Conservation (phyloP, 1,140 invertebrate species). For the Galleria mellonella region DNA sequence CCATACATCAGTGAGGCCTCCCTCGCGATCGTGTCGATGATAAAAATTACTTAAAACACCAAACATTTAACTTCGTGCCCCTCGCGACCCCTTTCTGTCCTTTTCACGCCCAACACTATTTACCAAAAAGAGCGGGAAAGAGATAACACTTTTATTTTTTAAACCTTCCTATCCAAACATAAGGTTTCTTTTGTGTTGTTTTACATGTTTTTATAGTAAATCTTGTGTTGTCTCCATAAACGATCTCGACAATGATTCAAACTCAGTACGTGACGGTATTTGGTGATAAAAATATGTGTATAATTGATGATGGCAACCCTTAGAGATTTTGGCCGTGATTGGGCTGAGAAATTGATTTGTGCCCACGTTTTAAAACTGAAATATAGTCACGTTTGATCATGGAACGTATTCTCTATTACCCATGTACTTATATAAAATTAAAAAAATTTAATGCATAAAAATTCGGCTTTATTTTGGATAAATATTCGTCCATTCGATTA, state of each 20-base stretch:
- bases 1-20: constrained; percentile 63
- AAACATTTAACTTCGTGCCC: constrained; percentile 67
- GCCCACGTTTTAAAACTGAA: background rate
- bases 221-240: constrained; percentile 45
- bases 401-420: no score
- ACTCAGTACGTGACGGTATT: constrained; percentile 47
- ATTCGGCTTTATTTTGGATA: no score
- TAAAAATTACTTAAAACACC: constrained; percentile 74
- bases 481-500: no score
- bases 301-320: constrained; percentile 28
- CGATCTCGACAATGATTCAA: constrained; percentile 47
- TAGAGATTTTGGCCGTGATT: constrained; percentile 25
- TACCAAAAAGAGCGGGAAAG: constrained; percentile 14
- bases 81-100: constrained; percentile 27
- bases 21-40: constrained; percentile 68
- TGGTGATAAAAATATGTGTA: constrained; percentile 36
- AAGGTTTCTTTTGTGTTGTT: constrained; percentile 24
- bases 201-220: constrained; percentile 35
- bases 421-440: no score
- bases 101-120: constrained; percentile 18
- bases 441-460: no score
- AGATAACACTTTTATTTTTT: constrained; percentile 19
- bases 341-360: constrained; percentile 23
- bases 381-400: no score
- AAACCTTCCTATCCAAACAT: constrained; percentile 13